phyloP scores from a whole-genome alignment of 2,888 invertebrate genomes.

The Sarcophaga caerulescens region DNA sequence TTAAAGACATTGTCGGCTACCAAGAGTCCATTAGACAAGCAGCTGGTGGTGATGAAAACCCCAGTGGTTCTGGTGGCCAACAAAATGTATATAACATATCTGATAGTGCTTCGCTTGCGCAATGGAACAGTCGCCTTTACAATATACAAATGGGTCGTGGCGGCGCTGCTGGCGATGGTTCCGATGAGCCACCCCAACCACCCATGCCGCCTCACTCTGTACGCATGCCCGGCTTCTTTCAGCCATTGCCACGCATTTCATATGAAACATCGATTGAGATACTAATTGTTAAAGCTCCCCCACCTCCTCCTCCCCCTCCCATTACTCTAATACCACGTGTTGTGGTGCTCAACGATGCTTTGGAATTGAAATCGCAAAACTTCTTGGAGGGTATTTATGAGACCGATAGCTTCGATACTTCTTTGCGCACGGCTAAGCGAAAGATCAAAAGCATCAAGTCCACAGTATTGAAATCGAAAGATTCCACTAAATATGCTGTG shows the following conservation, averaged over 20 bases:
- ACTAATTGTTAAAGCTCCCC: slow-evolving; percentile 78
- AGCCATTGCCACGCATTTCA: slow-evolving; percentile 80
- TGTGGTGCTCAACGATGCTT: slow-evolving; percentile 79
- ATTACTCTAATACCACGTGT: slow-evolving; percentile 78
- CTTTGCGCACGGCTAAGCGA: slow-evolving; percentile 80
- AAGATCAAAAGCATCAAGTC: slow-evolving; percentile 81
- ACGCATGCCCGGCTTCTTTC: slow-evolving; percentile 81
- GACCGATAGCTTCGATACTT: slow-evolving; percentile 78
- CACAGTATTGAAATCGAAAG: slow-evolving; percentile 79
- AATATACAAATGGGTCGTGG: slow-evolving; percentile 65
- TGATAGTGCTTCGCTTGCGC: slow-evolving; percentile 77
- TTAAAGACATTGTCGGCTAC: slow-evolving; percentile 60
- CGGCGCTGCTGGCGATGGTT: slow-evolving; percentile 70
- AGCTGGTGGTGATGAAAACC: slow-evolving; percentile 45
- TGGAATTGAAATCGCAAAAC: slow-evolving; percentile 80
- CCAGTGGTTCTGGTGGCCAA: slow-evolving; percentile 55
- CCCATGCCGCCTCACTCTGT: slow-evolving; percentile 77
- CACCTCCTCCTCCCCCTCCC: slow-evolving; percentile 78
- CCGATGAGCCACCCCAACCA: slow-evolving; percentile 73
- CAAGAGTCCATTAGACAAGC: slow-evolving; percentile 55
- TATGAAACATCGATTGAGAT: slow-evolving; percentile 81
- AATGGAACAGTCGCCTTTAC: slow-evolving; percentile 75
- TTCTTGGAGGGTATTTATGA: slow-evolving; percentile 80
- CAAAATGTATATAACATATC: slow-evolving; percentile 75
- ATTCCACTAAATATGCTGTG: slow-evolving; percentile 80